Conservation (phyloP, 2,888 invertebrate genomes). For the Brassicogethes aeneus region DNA sequence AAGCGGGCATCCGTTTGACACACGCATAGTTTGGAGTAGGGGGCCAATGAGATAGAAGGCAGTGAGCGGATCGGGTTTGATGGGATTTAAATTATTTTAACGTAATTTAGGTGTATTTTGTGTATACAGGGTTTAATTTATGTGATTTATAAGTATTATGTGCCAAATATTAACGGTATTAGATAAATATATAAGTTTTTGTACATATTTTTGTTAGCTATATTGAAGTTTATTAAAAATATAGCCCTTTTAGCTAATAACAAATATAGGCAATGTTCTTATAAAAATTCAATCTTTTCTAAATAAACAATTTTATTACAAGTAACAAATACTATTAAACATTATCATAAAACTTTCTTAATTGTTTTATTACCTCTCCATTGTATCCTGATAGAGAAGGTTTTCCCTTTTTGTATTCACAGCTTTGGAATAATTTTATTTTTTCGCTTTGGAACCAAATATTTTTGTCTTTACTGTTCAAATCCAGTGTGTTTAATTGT, state of each 20-base stretch:
- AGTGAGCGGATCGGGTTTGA: slow-evolving; percentile 61
- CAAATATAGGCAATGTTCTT: no score
- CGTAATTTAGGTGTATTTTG: no score
- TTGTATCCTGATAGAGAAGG: slow-evolving; percentile 69
- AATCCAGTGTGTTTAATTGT: slow-evolving; percentile 73
- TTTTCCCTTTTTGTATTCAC: slow-evolving; percentile 54
- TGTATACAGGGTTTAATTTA: no score
- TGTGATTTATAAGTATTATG: no score
- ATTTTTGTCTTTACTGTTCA: slow-evolving; percentile 59
- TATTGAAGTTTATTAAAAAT: no score
- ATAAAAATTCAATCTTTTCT: no score
- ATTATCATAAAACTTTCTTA: slow-evolving; percentile 73
- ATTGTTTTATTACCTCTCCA: slow-evolving; percentile 64
- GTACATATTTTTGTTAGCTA: no score
- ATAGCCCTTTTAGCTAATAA: no score
- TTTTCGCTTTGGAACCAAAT: slow-evolving; percentile 66
- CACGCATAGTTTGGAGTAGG: slow-evolving; percentile 46
- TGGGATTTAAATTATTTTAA: slow-evolving; percentile 39
- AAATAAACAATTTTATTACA: not conserved
- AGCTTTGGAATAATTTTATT: slow-evolving; percentile 55
- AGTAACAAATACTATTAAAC: slow-evolving; percentile 29
- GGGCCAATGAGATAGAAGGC: slow-evolving; percentile 66
- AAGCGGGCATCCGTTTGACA: slow-evolving; percentile 41
- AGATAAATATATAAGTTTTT: no score
- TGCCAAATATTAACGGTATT: no score